A percentile compares a stretch with the other conserved stretches of the same genome.
Conservation (phyloP, 2,797 vertebrate genomes). For the Microhierax caerulescens region DNA sequence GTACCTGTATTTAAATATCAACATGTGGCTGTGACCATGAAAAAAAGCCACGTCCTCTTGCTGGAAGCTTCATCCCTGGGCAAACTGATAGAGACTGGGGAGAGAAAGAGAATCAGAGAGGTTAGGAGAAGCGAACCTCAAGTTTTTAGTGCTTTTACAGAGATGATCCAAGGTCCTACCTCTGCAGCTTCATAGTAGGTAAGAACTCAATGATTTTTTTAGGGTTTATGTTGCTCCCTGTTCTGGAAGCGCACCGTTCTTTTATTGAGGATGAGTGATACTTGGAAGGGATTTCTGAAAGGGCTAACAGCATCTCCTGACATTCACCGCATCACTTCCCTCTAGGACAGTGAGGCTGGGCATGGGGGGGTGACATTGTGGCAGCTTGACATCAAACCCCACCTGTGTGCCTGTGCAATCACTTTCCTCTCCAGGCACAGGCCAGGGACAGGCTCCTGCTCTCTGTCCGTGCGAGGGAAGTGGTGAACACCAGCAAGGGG, state of each 20-base stretch:
- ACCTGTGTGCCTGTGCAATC: not conserved
- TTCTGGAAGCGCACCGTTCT: not conserved
- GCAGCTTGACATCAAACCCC: not conserved
- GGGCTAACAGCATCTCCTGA: not conserved
- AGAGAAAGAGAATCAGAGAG: not conserved
- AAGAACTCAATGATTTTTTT: not conserved
- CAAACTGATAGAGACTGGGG: not conserved
- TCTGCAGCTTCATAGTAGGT: not conserved
- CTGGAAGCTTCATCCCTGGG: not conserved
- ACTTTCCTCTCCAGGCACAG: not conserved
- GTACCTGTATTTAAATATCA: not conserved
- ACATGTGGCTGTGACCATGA: not conserved
- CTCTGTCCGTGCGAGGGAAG: not conserved
- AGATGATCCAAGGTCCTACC: not conserved
- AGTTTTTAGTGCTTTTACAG: not conserved
- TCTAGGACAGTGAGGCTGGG: rapidly evolving
- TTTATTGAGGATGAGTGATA: not conserved
- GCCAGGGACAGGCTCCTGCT: not conserved
- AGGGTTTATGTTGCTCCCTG: not conserved
- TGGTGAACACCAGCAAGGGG: not conserved
- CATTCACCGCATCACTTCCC: not conserved
- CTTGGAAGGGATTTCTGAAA: not conserved
- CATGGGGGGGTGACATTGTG: not conserved
- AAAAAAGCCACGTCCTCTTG: not conserved
- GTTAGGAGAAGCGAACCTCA: not conserved